Conservation (phyloP, 2,888 invertebrate species). For the Diaprepes abbreviatus region DNA sequence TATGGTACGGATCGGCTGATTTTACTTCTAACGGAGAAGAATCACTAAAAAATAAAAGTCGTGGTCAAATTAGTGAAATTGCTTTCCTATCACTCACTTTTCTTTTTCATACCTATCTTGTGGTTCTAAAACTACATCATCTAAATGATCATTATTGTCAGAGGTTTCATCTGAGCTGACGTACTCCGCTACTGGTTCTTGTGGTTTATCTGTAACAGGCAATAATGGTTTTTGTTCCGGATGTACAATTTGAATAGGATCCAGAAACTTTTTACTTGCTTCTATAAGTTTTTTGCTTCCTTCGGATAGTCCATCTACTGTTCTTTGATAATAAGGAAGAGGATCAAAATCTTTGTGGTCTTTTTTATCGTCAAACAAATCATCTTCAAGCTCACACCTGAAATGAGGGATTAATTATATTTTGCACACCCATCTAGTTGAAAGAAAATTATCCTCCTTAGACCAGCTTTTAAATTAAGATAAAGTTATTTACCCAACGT, state of each 20-base stretch:
- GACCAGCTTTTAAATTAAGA: too few relatives aligned
- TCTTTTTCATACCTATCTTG: neutral
- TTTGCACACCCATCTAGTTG: too few relatives aligned
- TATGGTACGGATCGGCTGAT: constrained; percentile 23
- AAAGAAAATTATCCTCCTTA: too few relatives aligned
- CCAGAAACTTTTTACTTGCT: neutral
- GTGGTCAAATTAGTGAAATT: too few relatives aligned
- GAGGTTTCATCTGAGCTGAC: neutral
- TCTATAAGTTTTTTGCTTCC: constrained; percentile 18
- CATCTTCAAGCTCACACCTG: constrained; percentile 12
- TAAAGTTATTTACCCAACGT: neutral
- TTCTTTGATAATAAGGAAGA: constrained; percentile 14
- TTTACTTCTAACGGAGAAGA: constrained; percentile 13
- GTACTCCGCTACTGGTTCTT: neutral
- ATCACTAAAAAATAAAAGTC: too few relatives aligned
- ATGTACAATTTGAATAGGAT: neutral
- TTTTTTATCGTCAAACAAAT: neutral
- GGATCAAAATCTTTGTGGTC: neutral
- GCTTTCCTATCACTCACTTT: too few relatives aligned
- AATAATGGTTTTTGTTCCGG: neutral
- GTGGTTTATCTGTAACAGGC: neutral
- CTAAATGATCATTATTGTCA: neutral
- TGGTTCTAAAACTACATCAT: neutral
- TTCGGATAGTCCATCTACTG: constrained; percentile 21
- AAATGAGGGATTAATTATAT: too few relatives aligned